These are phyloP conservation scores for Linnaemya vulpina DNA, from an alignment of 2,888 invertebrate species.

Conservation along the genomic window DNA sequence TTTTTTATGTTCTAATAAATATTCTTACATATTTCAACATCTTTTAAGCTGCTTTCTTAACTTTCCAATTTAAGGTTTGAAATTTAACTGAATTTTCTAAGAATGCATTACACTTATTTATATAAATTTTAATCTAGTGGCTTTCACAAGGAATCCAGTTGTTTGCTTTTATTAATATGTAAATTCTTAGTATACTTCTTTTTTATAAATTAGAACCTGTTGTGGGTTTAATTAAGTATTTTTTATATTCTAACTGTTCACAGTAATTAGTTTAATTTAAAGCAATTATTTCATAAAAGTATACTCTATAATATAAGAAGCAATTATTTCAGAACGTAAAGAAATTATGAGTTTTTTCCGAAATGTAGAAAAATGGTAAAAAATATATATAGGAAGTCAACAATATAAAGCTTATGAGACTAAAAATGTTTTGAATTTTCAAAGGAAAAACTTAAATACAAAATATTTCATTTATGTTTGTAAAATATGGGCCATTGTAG, in stretches of 20 bases:
- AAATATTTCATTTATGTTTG: too few relatives aligned
- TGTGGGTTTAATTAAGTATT: conserved; percentile 4
- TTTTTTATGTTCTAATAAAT: background rate
- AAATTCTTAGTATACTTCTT: background rate
- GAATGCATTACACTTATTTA: conserved; percentile 46
- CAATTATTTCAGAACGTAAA: background rate
- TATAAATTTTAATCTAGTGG: conserved; percentile 25
- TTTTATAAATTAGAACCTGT: conserved; percentile 32
- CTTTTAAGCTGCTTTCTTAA: background rate
- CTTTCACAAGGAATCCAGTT: conserved; percentile 37
- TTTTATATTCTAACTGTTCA: background rate
- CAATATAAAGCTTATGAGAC: too few relatives aligned
- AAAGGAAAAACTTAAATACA: too few relatives aligned
- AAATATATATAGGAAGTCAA: too few relatives aligned
- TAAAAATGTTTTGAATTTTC: too few relatives aligned
- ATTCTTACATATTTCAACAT: conserved; percentile 77
- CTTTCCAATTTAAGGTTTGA: conserved; percentile 19
- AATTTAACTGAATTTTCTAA: conserved; percentile 47
- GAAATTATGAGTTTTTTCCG: background rate
- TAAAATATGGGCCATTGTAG: too few relatives aligned
- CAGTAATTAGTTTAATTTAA: conserved; percentile 3
- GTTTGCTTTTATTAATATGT: conserved; percentile 2
- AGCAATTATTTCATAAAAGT: background rate
- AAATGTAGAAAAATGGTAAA: too few relatives aligned
- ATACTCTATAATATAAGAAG: background rate